Base-by-base conservation (phyloP, 2,797 vertebrate genomes). In the Clarias platycephalus region DNA sequence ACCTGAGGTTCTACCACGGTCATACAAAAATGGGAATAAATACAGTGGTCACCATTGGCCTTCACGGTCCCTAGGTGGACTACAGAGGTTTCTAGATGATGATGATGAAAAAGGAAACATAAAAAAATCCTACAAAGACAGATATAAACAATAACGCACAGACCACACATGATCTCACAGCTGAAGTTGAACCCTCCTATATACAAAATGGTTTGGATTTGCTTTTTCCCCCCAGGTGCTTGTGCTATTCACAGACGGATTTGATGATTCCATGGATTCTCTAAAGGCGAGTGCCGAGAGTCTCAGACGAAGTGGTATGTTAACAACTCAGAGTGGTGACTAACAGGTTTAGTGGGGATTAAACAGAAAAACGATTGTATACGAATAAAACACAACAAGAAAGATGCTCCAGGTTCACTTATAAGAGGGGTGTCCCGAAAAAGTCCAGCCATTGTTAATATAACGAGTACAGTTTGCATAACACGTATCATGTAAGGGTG, bases 201-300 rank as follows among this genome's bases (percentile, higher is more conserved):
- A 55, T 37, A 82, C 63, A 55, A 44, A 34, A 64, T 8, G 15
- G 9, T 78, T 16, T 37, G n/a, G 6, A 16, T 26, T 75, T 79
- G 9, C 24, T 53, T 84, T 62, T 57, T 28, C 28, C 57, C 90
- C 28, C 31, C 90, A 97, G 97, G 92, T 96, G 88, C 90, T 97
- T 74, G 77, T 97, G 81, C 92, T 98, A 64, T 97, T 98, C 92
- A 95, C 96, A 0, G 97, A 97, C 16, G 97, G 96, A 55, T 88
- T 96, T 24, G 95, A 97, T 80, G 95, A 95, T n/a, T 89, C 92
- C 0, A 85, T 96, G 77, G 89, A 94, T 85, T 86, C 10, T 7
- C 91, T 98, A 85, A 93, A 93, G 89, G 44, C 26, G 3, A 91
- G 93, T 20, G 93, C 95, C 0, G 90, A 94, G 6, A 87, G 57